These are phyloP conservation scores for Hyppa rectilinea DNA, from an alignment of 2,888 invertebrate species.

Conservation along the genomic window DNA sequence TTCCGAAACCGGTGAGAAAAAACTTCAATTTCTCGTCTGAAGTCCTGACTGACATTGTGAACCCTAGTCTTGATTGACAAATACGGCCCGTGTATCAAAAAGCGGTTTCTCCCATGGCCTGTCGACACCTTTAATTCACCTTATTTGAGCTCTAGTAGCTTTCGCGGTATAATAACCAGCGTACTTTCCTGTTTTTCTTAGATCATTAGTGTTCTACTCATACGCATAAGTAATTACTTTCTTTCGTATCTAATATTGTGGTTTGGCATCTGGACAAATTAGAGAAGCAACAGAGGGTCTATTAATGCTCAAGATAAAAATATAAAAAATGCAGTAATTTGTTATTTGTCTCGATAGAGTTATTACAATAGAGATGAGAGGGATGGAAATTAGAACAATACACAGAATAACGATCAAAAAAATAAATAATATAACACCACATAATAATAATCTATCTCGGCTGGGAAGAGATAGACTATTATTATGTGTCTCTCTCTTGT, in stretches of 20 bases:
- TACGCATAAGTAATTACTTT: constrained; percentile 38
- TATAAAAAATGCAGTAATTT: no score
- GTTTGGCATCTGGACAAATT: constrained; percentile 5
- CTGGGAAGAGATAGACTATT: no score
- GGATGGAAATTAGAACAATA: no score
- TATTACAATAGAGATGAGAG: no score
- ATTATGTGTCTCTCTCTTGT: no score
- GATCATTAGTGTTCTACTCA: constrained; percentile 15
- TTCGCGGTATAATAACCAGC: constrained; percentile 39
- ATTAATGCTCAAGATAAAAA: background rate
- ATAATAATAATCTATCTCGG: no score
- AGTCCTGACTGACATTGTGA: background rate
- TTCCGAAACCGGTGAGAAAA: no score
- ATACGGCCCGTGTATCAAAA: constrained; percentile 18
- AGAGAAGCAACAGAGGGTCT: background rate
- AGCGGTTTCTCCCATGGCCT: constrained; percentile 26
- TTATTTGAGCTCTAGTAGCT: constrained; percentile 44
- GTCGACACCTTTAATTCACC: constrained; percentile 33
- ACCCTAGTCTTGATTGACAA: constrained; percentile 1
- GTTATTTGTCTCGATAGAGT: no score
- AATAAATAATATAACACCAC: no score
- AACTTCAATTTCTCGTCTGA: background rate
- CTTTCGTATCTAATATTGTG: constrained; percentile 17
- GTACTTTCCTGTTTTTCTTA: constrained; percentile 38
- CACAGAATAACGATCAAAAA: no score